Percentiles rank a stretch among this genome's conserved stretches.
Evolutionary conservation across 2,888 invertebrate species (phyloP).

Genomic region (Cecidostiba fungosa): DNA sequence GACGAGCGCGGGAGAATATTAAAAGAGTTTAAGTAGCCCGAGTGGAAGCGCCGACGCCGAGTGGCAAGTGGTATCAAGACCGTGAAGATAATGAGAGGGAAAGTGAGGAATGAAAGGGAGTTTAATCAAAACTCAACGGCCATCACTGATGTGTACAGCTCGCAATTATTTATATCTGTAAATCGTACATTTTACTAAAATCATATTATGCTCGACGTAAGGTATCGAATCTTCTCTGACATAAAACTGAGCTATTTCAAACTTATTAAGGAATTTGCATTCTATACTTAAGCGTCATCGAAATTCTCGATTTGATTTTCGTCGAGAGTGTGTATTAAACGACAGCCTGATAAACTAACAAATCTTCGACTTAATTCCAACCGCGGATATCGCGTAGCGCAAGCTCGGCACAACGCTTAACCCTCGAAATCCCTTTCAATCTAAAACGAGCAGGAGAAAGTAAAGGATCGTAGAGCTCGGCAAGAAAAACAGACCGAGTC

Average conservation of each 20-base stretch:
- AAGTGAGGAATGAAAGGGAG: conserved; percentile 53
- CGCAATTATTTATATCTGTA: neutral
- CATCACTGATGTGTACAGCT: neutral
- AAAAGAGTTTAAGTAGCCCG: conserved; percentile 54
- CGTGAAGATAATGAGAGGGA: conserved; percentile 38
- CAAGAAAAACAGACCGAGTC: neutral
- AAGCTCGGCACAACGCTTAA: neutral
- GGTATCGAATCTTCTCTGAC: too few relatives aligned
- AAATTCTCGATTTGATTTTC: too few relatives aligned
- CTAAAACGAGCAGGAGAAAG: neutral
- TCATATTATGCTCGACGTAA: too few relatives aligned
- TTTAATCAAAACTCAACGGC: conserved; percentile 38
- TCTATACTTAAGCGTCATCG: too few relatives aligned
- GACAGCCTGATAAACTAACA: neutral
- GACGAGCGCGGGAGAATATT: conserved; percentile 31
- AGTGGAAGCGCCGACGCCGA: neutral
- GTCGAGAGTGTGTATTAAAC: neutral
- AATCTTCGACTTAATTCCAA: conserved; percentile 18
- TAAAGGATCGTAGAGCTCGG: neutral
- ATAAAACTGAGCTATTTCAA: too few relatives aligned
- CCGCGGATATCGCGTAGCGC: neutral
- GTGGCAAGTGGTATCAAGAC: neutral
- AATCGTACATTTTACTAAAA: too few relatives aligned
- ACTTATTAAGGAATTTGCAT: neutral
- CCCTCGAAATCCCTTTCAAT: conserved; percentile 14